A percentile compares a stretch with the other conserved stretches of the same genome.
These are phyloP conservation scores for Cervus canadensis DNA, from an alignment of 2,113 vertebrate species.

Conservation along the genomic window DNA sequence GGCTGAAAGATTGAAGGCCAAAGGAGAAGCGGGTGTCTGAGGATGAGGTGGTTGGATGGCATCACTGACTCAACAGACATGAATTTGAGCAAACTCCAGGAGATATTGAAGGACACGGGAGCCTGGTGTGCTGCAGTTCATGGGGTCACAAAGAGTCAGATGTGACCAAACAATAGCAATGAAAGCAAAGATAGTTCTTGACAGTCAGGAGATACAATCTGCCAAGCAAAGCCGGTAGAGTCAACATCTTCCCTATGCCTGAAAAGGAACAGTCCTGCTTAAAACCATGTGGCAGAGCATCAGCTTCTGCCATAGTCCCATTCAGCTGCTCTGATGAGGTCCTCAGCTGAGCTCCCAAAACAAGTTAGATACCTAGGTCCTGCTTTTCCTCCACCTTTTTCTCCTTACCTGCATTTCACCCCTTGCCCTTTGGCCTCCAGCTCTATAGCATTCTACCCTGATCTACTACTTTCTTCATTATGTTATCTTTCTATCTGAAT, in stretches of 20 bases:
- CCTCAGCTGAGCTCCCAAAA: background rate
- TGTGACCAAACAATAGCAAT: background rate
- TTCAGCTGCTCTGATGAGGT: background rate
- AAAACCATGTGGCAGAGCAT: background rate
- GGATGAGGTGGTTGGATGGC: background rate
- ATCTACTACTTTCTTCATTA: background rate
- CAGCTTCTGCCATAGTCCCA: rapidly evolving
- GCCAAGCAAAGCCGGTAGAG: background rate
- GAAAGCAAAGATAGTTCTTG: background rate
- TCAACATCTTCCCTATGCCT: no score
- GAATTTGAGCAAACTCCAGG: background rate
- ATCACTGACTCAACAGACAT: background rate
- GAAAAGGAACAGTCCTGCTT: background rate
- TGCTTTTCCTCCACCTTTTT: rapidly evolving
- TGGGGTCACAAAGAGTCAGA: background rate
- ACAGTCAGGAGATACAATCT: background rate
- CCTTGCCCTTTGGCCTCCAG: background rate
- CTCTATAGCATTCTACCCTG: background rate
- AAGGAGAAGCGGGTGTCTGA: background rate
- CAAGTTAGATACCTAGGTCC: background rate
- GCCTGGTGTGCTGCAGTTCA: background rate
- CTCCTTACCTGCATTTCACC: background rate
- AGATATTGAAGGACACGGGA: background rate
- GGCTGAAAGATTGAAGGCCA: background rate
- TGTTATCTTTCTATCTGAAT: background rate